Conservation (phyloP, 2,113 vertebrate genomes). For the Vombatus ursinus region DNA sequence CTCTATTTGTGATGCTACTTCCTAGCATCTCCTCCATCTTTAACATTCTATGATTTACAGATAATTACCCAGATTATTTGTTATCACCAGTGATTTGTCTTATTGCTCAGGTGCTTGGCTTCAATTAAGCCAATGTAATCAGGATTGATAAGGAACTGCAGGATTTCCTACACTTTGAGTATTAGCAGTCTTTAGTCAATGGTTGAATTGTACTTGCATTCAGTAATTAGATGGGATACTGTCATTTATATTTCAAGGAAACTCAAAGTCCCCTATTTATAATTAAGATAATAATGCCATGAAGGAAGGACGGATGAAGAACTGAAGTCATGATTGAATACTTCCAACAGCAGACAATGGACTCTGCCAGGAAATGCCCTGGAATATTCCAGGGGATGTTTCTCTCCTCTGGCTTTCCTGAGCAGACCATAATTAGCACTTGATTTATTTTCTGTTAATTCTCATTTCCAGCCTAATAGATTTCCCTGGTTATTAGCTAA, state of each 20-base stretch:
- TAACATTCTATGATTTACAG: not conserved
- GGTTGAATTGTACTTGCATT: conserved; percentile 32
- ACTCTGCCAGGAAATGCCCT: conserved; percentile 8
- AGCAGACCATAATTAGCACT: conserved; percentile 61
- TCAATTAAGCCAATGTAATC: conserved; percentile 38
- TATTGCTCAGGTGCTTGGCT: conserved; percentile 26
- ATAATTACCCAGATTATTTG: not conserved
- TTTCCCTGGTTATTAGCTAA: not conserved
- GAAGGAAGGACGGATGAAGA: conserved; percentile 35
- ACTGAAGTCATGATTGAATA: not conserved
- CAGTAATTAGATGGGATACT: conserved; percentile 42
- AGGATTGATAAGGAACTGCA: conserved; percentile 58
- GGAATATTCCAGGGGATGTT: not conserved
- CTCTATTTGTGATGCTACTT: not conserved
- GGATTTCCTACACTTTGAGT: conserved; percentile 24
- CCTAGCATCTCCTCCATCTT: not conserved
- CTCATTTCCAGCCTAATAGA: conserved; percentile 76
- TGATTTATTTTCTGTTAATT: conserved; percentile 77
- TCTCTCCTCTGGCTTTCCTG: conserved; percentile 16
- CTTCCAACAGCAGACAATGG: conserved; percentile 5
- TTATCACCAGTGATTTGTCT: not conserved
- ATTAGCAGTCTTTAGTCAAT: conserved; percentile 52
- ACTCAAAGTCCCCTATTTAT: conserved; percentile 29
- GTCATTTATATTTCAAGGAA: conserved; percentile 55
- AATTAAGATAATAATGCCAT: conserved; percentile 51